These are phyloP conservation scores for Bellardia pandia DNA, from an alignment of 2,888 invertebrate genomes.

Conservation along the genomic window DNA sequence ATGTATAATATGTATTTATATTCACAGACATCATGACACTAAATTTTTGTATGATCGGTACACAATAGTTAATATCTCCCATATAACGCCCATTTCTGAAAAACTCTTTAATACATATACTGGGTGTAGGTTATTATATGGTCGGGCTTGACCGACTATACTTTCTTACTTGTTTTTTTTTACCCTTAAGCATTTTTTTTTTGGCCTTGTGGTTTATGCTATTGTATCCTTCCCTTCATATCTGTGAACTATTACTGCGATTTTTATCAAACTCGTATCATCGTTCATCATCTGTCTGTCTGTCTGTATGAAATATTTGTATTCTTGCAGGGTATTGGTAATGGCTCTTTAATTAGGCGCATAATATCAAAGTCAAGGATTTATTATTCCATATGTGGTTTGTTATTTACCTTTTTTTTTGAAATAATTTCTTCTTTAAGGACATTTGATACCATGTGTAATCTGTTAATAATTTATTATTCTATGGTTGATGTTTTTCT, in stretches of 20 bases:
- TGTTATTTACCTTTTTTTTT: slow-evolving; percentile 15
- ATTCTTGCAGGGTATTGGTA: slow-evolving; percentile 75
- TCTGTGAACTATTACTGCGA: slow-evolving; percentile 75
- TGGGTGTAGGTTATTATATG: too few relatives aligned
- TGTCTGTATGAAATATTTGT: background rate
- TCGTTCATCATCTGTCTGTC: slow-evolving; percentile 38
- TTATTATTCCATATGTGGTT: slow-evolving; percentile 65
- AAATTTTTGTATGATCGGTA: too few relatives aligned
- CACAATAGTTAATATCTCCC: too few relatives aligned
- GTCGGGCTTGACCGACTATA: too few relatives aligned
- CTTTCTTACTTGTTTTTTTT: background rate
- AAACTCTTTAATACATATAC: too few relatives aligned
- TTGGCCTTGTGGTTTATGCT: slow-evolving; percentile 77
- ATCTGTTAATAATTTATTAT: slow-evolving; percentile 75
- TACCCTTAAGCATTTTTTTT: slow-evolving; percentile 37
- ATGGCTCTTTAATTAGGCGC: slow-evolving; percentile 81
- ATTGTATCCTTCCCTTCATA: slow-evolving; percentile 64
- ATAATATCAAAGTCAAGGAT: slow-evolving; percentile 75
- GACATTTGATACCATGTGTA: slow-evolving; percentile 53
- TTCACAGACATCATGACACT: too few relatives aligned
- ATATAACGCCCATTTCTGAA: too few relatives aligned
- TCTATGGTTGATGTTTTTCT: background rate
- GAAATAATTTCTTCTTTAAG: background rate
- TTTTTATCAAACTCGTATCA: slow-evolving; percentile 51
- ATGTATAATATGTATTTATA: too few relatives aligned